Conservation (phyloP, 2,888 invertebrate genomes). For the Ischnura elegans region DNA sequence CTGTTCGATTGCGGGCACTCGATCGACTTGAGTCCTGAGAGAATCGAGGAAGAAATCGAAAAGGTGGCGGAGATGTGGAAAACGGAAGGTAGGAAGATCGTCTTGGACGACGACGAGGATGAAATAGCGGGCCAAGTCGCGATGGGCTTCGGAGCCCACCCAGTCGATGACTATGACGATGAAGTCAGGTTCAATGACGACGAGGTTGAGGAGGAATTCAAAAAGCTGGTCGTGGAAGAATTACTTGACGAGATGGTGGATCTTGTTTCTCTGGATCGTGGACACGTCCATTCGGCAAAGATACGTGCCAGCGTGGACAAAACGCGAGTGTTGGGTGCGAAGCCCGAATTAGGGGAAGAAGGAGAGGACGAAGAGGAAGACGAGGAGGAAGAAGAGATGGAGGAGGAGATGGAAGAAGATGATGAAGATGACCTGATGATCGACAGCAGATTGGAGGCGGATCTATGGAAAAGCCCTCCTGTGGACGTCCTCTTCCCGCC, state of each 20-base stretch:
- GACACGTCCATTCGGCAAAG: not conserved
- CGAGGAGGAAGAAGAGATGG: constrained; percentile 77
- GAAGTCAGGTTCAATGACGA: not conserved
- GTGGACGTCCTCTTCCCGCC: constrained; percentile 75
- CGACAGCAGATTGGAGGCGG: constrained; percentile 45
- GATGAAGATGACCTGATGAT: constrained; percentile 82
- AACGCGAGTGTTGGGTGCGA: not conserved
- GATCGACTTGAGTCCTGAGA: constrained; percentile 50
- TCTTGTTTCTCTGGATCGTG: not conserved
- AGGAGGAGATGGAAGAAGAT: constrained; percentile 77
- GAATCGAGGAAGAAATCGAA: constrained; percentile 49
- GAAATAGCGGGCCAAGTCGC: not conserved
- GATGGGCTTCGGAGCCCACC: not conserved
- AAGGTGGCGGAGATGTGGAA: constrained; percentile 54
- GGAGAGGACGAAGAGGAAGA: constrained; percentile 77
- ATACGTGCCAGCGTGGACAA: not conserved
- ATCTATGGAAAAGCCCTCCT: constrained; percentile 50
- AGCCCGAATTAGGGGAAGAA: constrained; percentile 77
- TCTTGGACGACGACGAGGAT: constrained; percentile 14
- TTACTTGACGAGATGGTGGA: constrained; percentile 33
- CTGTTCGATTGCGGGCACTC: constrained; percentile 4
- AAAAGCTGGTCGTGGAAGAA: constrained; percentile 25
- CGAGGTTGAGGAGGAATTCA: not conserved
- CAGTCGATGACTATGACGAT: not conserved
- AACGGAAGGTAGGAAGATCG: constrained; percentile 37